These are phyloP conservation scores for Sinocyclocheilus maitianheensis DNA, from an alignment of 2,113 vertebrate genomes.

Conservation along the genomic window DNA sequence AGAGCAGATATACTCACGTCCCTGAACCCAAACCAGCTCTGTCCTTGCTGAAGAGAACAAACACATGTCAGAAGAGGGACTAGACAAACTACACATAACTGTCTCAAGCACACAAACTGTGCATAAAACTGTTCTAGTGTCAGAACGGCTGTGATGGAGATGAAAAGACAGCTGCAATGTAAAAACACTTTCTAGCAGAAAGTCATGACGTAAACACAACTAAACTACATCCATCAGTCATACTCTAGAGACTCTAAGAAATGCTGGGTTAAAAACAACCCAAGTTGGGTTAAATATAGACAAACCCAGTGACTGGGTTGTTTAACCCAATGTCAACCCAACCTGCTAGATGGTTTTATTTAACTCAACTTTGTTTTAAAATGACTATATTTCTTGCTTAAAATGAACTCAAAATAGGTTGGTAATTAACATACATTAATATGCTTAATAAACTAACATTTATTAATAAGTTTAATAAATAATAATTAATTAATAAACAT, in stretches of 20 bases:
- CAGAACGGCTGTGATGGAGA: too few species aligned
- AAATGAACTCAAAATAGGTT: neutral
- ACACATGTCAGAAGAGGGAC: neutral
- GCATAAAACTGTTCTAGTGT: neutral
- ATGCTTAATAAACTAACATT: neutral
- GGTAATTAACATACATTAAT: neutral
- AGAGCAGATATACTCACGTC: slow-evolving; percentile 1
- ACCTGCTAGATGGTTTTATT: too few species aligned
- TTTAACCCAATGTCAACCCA: too few species aligned
- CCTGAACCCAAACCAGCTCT: slow-evolving; percentile 5
- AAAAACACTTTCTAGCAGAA: too few species aligned
- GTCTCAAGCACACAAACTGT: neutral
- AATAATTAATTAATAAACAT: too few species aligned
- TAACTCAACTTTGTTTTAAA: neutral
- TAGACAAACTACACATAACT: neutral
- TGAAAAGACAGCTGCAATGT: too few species aligned
- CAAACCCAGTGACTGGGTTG: neutral
- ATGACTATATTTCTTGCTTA: too few species aligned
- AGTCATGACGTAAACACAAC: too few species aligned
- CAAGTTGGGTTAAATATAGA: neutral
- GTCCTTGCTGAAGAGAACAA: neutral
- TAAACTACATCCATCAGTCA: too few species aligned
- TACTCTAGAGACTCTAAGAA: too few species aligned
- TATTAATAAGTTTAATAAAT: too few species aligned
- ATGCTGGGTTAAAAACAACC: too few species aligned